A percentile compares a stretch with the other conserved stretches of the same genome.
These are phyloP conservation scores for Pteronotus mesoamericanus DNA, from an alignment of 2,797 vertebrate species.

Conservation along the genomic window DNA sequence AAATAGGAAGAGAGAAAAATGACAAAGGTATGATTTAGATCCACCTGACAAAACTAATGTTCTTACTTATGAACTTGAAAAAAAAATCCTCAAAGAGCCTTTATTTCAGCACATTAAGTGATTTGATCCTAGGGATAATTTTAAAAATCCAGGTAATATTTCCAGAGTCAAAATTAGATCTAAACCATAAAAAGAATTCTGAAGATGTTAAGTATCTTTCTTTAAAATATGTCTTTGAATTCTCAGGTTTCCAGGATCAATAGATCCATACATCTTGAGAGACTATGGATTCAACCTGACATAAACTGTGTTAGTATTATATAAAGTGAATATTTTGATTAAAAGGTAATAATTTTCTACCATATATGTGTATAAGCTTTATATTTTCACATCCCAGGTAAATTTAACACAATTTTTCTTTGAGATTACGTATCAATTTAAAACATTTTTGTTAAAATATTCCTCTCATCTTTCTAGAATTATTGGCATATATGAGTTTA, in stretches of 20 bases:
- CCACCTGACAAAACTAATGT: not conserved
- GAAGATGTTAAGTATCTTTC: constrained; percentile 14
- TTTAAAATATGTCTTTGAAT: not conserved
- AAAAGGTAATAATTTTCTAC: not conserved
- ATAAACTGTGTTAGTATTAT: not conserved
- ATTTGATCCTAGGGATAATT: not conserved
- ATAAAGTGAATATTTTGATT: not conserved
- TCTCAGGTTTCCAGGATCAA: not conserved
- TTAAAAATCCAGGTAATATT: not conserved
- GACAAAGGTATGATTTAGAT: not conserved
- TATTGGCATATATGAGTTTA: not conserved
- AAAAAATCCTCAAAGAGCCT: not conserved
- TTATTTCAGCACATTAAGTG: not conserved
- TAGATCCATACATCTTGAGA: not conserved
- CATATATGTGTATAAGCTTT: not conserved
- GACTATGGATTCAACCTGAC: not conserved
- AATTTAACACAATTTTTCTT: not conserved
- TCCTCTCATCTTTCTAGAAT: not conserved
- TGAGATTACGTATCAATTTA: not conserved
- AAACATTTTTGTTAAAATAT: not conserved
- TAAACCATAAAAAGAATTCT: not conserved
- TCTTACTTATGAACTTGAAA: not conserved
- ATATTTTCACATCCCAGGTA: not conserved
- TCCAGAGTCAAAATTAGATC: constrained; percentile 5
- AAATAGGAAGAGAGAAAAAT: not conserved